Conservation (phyloP, 2,113 vertebrate species). For the Perccottus glenii region DNA sequence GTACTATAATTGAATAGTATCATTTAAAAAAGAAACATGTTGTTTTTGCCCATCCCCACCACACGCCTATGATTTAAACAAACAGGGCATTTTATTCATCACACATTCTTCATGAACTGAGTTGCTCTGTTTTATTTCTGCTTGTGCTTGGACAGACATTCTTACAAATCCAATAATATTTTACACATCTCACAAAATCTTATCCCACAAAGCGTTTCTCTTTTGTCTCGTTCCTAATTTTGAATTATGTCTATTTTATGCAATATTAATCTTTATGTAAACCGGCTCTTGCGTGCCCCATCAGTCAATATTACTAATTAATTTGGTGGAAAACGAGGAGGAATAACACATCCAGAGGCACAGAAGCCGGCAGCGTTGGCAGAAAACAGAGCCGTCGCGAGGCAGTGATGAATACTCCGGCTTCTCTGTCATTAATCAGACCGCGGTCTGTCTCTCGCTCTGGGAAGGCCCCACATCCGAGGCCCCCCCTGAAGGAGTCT, state of each 20-base stretch:
- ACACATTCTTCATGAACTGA: too few species aligned
- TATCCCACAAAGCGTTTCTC: not conserved
- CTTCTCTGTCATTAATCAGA: conserved; percentile 4
- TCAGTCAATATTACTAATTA: conserved; percentile 1
- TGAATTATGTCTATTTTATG: conserved; percentile 5
- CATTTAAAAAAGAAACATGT: too few species aligned
- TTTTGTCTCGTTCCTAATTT: conserved; percentile 3
- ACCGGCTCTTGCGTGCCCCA: not conserved
- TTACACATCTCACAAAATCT: too few species aligned
- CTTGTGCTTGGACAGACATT: too few species aligned
- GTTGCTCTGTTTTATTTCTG: too few species aligned
- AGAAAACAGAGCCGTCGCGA: too few species aligned
- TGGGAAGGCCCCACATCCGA: not conserved
- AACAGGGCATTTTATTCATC: too few species aligned
- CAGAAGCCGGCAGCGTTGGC: not conserved
- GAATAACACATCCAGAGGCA: not conserved
- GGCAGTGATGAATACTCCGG: not conserved
- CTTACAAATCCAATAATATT: too few species aligned
- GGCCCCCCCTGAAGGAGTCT: not conserved
- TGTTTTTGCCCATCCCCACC: too few species aligned
- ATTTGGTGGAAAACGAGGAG: not conserved
- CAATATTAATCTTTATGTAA: conserved; percentile 15
- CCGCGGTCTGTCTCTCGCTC: not conserved
- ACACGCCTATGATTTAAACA: too few species aligned
- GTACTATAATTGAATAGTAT: too few species aligned